Evolutionary conservation across 2,113 vertebrate species (phyloP).

Genomic region (Anhinga rufa): DNA sequence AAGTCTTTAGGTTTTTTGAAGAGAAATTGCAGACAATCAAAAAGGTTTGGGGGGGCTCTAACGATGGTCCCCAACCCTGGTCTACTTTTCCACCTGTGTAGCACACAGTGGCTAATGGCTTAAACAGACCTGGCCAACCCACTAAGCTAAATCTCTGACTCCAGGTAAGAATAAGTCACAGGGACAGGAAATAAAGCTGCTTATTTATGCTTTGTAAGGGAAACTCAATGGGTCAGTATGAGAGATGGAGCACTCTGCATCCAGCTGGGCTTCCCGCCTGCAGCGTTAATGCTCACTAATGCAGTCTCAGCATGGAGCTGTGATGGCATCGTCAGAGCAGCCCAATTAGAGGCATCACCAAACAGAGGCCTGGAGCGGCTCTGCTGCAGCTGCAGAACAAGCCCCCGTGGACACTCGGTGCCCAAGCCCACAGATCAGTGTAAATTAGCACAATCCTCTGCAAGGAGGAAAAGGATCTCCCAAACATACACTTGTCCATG

Average conservation of each 20-base stretch:
- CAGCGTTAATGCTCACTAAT: not conserved
- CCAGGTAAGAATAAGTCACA: not conserved
- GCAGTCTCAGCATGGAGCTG: not conserved
- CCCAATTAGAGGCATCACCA: not conserved
- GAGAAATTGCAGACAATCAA: not conserved
- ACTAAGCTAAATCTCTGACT: not conserved
- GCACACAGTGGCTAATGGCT: not conserved
- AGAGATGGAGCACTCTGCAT: not conserved
- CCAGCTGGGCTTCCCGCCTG: accelerated
- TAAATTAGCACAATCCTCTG: not conserved
- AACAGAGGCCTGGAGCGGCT: not conserved
- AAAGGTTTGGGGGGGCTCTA: not conserved
- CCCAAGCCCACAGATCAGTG: not conserved
- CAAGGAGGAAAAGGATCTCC: not conserved
- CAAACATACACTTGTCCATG: not conserved
- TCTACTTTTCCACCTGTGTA: accelerated
- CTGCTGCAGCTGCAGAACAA: not conserved
- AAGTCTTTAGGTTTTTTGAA: not conserved
- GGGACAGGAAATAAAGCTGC: not conserved
- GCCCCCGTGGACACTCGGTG: accelerated
- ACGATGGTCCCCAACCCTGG: too few relatives aligned
- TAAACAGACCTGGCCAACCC: not conserved
- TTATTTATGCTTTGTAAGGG: not conserved
- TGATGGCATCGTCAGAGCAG: not conserved
- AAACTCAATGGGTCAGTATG: not conserved